Evolutionary conservation across 2,113 vertebrate genomes (phyloP), one percentile per base, ranked within the genome.

Genomic region (Lepisosteus oculatus): DNA sequence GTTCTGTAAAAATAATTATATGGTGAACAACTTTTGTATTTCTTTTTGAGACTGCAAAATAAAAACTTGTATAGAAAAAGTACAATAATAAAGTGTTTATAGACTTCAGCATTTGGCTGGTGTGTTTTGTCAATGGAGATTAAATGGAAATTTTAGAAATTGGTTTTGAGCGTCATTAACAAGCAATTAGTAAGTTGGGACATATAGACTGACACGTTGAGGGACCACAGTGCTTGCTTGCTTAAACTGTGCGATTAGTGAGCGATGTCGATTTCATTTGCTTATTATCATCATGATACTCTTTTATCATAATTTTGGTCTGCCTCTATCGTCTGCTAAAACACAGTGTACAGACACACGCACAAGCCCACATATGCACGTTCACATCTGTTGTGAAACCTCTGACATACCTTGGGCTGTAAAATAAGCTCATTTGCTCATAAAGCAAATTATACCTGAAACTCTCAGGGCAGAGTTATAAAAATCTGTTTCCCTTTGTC

Each of bases 11-110:
- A 44, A 70, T 15, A 11, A 64, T 69, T 63, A 61, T 55, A 66
- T n/a, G 29, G n/a, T 55, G 43, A 54, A 67, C 66, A 55, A 11
- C 68, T 13, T 42, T 9, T 15, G 17, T 17, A 69, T 69, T 65
- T 70, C 7, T 69, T 74, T 57, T n/a, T 66, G 43, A 66, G 54
- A n/a, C 41, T 74, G 51, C 43, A 66, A 61, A 70, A 56, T 5
- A 43, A 12, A 41, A 64, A 64, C 62, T 17, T 64, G 62, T 41
- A 59, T 13, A 59, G 7, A 3, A 64, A 64, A 17, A 64, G 6
- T 2, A 64, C 13, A 17, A 29, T 1, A 64, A 64, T 64, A 64
- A 64, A 64, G 8, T 8, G 62, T 42, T 64, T 64, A 64, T 64
- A 64, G 42, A 64, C 15, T 8, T 64, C 47, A 6, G 1, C 2